Percentiles rank a stretch among this genome's conserved stretches.
Evolutionary conservation across 2,888 invertebrate genomes (phyloP).

Genomic region (Mythimna impura): DNA sequence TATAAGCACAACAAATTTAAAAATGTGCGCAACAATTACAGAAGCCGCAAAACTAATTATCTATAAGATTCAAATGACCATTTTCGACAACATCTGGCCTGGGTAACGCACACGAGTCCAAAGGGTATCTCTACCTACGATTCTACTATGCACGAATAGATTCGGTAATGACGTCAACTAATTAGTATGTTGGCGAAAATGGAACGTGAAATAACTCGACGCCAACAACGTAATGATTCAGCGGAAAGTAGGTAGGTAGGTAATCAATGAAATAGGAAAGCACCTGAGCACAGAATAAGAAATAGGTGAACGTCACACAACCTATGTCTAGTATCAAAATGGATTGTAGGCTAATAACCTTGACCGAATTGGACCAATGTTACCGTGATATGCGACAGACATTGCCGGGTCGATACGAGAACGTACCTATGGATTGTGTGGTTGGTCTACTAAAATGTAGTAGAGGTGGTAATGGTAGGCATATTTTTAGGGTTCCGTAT

Average conservation of each 20-base stretch:
- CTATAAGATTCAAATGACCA: no score
- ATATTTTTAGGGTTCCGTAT: no score
- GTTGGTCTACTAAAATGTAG: no score
- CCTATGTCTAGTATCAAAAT: neutral
- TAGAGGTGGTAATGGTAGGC: no score
- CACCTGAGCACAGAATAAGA: no score
- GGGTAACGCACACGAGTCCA: no score
- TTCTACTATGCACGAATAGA: neutral
- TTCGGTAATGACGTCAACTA: slow-evolving; percentile 1
- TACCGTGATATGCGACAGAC: neutral
- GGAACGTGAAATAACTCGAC: slow-evolving; percentile 1
- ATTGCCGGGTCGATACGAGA: neutral
- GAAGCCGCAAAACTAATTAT: no score
- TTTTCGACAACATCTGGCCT: no score
- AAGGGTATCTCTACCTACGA: neutral
- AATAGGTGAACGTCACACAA: neutral
- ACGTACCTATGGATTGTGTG: neutral
- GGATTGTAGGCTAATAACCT: neutral
- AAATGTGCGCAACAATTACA: no score
- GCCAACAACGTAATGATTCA: neutral
- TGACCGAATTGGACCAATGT: neutral
- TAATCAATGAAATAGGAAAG: neutral
- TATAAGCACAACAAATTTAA: no score
- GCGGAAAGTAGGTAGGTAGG: neutral
- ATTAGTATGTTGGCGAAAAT: slow-evolving; percentile 4